phyloP scores from a whole-genome alignment of 1,140 invertebrate genomes.

The Xylocopa sonorina region DNA sequence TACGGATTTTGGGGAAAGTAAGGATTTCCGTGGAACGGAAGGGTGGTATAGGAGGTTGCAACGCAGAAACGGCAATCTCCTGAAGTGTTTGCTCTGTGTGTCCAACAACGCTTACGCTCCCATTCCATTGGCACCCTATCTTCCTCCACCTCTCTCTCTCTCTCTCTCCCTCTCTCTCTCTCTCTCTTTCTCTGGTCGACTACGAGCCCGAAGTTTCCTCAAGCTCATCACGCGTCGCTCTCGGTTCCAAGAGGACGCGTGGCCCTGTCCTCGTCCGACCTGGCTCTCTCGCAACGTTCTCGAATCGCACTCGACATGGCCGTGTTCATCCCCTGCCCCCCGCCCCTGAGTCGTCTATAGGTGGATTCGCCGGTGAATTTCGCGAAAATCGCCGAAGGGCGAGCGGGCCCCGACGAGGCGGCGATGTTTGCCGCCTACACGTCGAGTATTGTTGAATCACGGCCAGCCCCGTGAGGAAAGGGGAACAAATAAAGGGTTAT shows the following conservation, averaged over 20 bases:
- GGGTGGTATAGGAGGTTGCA: constrained; percentile 48
- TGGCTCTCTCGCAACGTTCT: constrained; percentile 24
- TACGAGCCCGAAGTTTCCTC: constrained; percentile 43
- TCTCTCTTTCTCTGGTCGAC: constrained; percentile 6
- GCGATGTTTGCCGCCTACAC: constrained; percentile 75
- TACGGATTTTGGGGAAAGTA: constrained; percentile 68
- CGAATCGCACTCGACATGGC: constrained; percentile 15
- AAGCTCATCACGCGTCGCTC: constrained; percentile 42
- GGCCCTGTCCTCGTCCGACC: constrained; percentile 32
- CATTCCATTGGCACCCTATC: constrained; percentile 20
- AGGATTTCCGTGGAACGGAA: constrained; percentile 63
- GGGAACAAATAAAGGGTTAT: constrained; percentile 83
- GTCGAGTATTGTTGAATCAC: constrained; percentile 80
- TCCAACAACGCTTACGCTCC: constrained; percentile 66
- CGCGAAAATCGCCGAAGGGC: constrained; percentile 72
- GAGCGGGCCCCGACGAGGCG: constrained; percentile 58
- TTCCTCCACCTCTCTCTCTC: constrained; percentile 27
- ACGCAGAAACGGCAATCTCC: constrained; percentile 72
- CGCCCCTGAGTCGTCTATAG: constrained; percentile 57
- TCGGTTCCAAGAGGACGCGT: constrained; percentile 19
- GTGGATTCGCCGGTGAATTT: constrained; percentile 61
- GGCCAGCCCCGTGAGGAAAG: constrained; percentile 70
- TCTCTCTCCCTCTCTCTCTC: constrained; percentile 19
- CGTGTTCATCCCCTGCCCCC: constrained; percentile 57
- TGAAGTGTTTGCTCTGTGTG: constrained; percentile 76